phyloP scores from a whole-genome alignment of 2,113 vertebrate species.

The Enhydra lutris region DNA sequence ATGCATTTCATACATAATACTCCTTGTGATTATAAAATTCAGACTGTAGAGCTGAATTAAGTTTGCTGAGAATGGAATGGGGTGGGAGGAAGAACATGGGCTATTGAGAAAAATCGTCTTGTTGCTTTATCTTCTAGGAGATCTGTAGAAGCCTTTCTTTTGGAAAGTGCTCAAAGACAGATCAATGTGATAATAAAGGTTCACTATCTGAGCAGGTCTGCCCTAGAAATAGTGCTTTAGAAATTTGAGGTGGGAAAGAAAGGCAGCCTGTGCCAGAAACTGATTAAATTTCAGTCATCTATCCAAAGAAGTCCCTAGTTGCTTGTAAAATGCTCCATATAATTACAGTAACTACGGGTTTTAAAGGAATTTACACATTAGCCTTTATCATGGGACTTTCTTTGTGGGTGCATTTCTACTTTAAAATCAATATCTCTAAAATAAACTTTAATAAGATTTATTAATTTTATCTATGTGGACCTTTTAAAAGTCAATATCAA shows the following conservation, averaged over 20 bases:
- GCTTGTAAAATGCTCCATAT: slow-evolving; percentile 86
- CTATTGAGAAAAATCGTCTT: slow-evolving; percentile 36
- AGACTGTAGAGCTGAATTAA: slow-evolving; percentile 47
- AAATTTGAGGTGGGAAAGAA: slow-evolving; percentile 80
- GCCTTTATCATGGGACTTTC: slow-evolving; percentile 80
- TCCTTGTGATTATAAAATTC: slow-evolving; percentile 61
- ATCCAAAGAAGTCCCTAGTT: slow-evolving; percentile 83
- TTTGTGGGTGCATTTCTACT: slow-evolving; percentile 81
- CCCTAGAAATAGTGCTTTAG: slow-evolving; percentile 76
- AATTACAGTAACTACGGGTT: slow-evolving; percentile 86
- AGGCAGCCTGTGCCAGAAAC: slow-evolving; percentile 81
- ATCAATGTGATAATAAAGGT: slow-evolving; percentile 78
- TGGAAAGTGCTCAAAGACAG: slow-evolving; percentile 64
- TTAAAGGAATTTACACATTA: slow-evolving; percentile 86
- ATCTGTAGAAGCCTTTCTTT: slow-evolving; percentile 67
- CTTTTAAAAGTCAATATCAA: slow-evolving; percentile 79
- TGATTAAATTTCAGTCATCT: slow-evolving; percentile 87
- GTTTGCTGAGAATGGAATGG: slow-evolving; percentile 60
- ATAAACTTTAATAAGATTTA: slow-evolving; percentile 80
- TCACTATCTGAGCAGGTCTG: slow-evolving; percentile 74
- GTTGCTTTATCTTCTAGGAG: slow-evolving; percentile 39
- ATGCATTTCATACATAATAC: slow-evolving; percentile 68
- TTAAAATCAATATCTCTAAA: slow-evolving; percentile 84
- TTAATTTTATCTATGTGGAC: slow-evolving; percentile 78
- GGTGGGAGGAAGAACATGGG: background rate